Evolutionary conservation across 2,113 vertebrate species (phyloP).

Genomic region (Numida meleagris): DNA sequence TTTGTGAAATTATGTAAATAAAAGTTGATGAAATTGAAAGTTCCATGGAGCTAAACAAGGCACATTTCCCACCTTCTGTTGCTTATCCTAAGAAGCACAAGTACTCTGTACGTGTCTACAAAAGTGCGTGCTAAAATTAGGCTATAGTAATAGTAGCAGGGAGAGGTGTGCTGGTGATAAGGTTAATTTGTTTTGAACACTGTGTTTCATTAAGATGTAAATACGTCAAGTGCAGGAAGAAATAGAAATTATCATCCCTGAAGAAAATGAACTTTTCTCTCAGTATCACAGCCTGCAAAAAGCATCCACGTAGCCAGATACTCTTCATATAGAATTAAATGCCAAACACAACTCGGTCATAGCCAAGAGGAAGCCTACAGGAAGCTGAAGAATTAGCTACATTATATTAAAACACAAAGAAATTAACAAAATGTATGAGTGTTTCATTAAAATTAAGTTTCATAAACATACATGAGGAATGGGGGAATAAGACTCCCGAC

Average conservation of each 20-base stretch:
- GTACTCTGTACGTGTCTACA: neutral
- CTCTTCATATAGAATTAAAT: neutral
- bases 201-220: neutral
- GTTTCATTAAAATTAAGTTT: neutral
- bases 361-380: neutral
- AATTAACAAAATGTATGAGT: neutral
- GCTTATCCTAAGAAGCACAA: neutral
- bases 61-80: constrained; percentile 31
- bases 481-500: neutral
- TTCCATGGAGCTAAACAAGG: neutral
- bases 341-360: neutral
- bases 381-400: neutral
- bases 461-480: neutral
- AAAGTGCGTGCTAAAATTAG: neutral
- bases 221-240: neutral
- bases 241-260: neutral
- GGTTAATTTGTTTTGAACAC: constrained; percentile 30
- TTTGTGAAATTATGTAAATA: constrained; percentile 45
- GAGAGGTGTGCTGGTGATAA: constrained; percentile 13
- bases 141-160: neutral
- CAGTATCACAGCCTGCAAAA: neutral
- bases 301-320: neutral
- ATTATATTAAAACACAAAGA: neutral
- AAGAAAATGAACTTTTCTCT: neutral
- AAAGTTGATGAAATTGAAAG: constrained; percentile 24